A percentile compares a stretch with the other conserved stretches of the same genome.
Evolutionary conservation across 2,797 vertebrate species (phyloP).

Genomic region (Sebastes steindachneri): DNA sequence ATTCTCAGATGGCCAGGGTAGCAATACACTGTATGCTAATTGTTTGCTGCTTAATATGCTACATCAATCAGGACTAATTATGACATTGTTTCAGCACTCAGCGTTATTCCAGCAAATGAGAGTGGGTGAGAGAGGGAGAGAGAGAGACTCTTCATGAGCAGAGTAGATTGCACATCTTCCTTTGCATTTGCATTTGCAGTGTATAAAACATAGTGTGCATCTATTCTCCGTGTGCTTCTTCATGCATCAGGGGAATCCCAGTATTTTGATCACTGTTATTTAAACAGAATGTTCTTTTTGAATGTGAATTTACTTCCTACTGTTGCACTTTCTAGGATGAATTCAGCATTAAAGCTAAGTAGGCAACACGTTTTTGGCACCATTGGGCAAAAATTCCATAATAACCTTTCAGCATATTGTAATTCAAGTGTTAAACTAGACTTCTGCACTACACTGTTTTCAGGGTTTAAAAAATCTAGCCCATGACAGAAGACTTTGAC

Average conservation of each 20-base stretch:
- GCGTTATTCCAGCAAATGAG: constrained; percentile 64
- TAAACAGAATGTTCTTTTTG: constrained; percentile 9
- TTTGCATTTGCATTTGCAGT: no score
- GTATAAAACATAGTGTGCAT: not conserved
- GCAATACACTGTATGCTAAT: constrained; percentile 84
- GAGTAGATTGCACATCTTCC: constrained; percentile 24
- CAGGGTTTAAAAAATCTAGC: no score
- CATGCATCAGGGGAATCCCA: not conserved
- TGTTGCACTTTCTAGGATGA: not conserved
- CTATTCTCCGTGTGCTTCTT: not conserved
- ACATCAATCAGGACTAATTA: constrained; percentile 96
- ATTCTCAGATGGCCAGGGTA: constrained; percentile 72
- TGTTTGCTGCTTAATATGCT: constrained; percentile 88
- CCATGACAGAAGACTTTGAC: no score
- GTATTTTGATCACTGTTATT: not conserved
- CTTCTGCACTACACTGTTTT: no score
- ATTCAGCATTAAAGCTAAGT: not conserved
- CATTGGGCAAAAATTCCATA: no score
- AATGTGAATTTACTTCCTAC: not conserved
- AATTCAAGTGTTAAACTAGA: no score
- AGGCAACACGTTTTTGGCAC: no score
- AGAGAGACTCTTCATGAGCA: constrained; percentile 26
- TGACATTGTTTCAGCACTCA: constrained; percentile 75
- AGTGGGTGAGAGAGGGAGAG: constrained; percentile 32
- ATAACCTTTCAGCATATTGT: no score